These are phyloP conservation scores for Pantherophis vulpinus DNA, from an alignment of 2,797 vertebrate genomes.

Conservation along the genomic window DNA sequence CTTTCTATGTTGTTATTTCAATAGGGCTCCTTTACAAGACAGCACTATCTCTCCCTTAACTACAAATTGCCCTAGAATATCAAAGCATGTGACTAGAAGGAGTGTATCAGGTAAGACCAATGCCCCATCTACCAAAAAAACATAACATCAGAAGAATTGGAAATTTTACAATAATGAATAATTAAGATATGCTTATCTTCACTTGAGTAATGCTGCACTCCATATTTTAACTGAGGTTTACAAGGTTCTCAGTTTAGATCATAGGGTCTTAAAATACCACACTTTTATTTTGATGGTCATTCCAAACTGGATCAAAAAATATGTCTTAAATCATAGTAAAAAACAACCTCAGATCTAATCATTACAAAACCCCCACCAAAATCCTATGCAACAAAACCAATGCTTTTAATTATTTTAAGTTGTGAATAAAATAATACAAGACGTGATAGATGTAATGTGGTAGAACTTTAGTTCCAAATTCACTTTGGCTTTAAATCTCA, in stretches of 20 bases:
- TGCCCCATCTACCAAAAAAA: background rate
- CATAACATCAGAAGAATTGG: background rate
- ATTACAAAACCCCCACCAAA: background rate
- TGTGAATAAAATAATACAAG: background rate
- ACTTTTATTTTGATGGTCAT: background rate
- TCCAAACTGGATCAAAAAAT: background rate
- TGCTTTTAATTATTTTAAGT: background rate
- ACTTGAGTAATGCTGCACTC: background rate
- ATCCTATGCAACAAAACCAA: background rate
- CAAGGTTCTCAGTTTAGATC: background rate
- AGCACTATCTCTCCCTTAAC: background rate
- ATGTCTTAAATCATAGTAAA: background rate
- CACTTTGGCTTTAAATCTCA: background rate
- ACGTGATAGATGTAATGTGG: background rate
- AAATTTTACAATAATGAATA: background rate
- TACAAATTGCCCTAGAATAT: background rate
- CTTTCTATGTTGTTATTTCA: background rate
- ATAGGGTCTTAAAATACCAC: background rate
- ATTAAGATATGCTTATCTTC: background rate
- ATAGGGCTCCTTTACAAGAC: background rate
- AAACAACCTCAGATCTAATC: background rate
- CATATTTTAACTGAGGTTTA: background rate
- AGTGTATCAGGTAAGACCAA: too few species aligned
- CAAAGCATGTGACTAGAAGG: background rate
- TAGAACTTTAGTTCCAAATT: background rate